Evolutionary conservation across 2,888 invertebrate genomes (phyloP).

Genomic region (Lucinisca nassula): DNA sequence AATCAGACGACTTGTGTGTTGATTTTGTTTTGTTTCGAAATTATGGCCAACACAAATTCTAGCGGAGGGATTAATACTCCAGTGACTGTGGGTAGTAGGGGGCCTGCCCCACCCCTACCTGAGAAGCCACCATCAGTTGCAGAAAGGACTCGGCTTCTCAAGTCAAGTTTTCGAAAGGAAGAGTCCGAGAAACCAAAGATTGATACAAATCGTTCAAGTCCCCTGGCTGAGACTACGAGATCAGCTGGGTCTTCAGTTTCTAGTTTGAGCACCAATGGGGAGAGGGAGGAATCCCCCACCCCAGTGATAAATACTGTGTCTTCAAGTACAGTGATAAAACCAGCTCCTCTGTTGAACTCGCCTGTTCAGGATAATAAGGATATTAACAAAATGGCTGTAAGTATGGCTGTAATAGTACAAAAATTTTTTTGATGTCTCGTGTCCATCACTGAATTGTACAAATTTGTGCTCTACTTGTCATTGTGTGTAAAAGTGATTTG

Average conservation of each 20-base stretch:
- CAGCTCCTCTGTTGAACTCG: not conserved
- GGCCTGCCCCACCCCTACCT: conserved; percentile 82
- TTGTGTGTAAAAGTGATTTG: no score
- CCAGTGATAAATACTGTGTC: conserved; percentile 30
- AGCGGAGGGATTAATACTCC: not conserved
- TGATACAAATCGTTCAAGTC: conserved; percentile 64
- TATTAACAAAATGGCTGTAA: conserved; percentile 50
- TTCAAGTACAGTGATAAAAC: conserved; percentile 5
- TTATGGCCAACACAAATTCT: not conserved
- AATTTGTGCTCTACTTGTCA: no score
- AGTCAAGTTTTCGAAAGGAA: conserved; percentile 82
- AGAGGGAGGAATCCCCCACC: conserved; percentile 72
- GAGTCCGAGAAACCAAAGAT: conserved; percentile 77
- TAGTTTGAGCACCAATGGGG: conserved; percentile 69
- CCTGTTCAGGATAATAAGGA: conserved; percentile 60
- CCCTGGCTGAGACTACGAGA: conserved; percentile 68
- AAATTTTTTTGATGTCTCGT: no score
- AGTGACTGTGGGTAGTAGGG: conserved; percentile 38
- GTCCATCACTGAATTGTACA: no score
- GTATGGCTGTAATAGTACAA: no score
- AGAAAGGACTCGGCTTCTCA: conserved; percentile 80
- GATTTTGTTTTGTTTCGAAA: not conserved
- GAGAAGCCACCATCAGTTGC: conserved; percentile 85
- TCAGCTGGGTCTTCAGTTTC: conserved; percentile 69
- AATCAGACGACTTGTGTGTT: not conserved